Evolutionary conservation across 2,113 vertebrate genomes (phyloP).

Genomic region (Coreoperca whiteheadi): DNA sequence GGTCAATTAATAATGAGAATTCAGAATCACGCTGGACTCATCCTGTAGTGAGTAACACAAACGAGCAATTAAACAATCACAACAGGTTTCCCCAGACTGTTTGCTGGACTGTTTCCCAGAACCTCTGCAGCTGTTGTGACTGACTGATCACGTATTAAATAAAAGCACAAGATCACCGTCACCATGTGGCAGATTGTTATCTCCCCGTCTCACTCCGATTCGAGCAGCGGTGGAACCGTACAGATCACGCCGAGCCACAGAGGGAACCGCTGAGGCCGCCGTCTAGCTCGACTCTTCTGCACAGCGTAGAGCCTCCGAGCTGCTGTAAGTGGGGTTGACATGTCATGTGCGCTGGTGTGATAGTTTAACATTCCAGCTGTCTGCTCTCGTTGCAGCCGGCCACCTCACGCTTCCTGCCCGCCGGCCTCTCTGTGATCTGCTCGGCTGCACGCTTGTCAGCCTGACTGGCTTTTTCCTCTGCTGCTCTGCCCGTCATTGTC

Average conservation of each 20-base stretch:
- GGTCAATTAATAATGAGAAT: background rate
- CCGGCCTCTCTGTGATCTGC: constrained; percentile 39
- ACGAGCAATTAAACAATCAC: background rate
- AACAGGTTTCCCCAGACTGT: background rate
- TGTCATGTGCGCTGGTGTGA: constrained; percentile 49
- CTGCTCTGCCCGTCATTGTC: constrained; percentile 11
- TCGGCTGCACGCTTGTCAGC: constrained; percentile 47
- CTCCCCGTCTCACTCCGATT: background rate
- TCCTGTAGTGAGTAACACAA: background rate
- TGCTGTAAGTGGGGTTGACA: constrained; percentile 37
- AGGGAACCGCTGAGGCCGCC: background rate
- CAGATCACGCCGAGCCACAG: background rate
- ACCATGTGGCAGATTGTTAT: background rate
- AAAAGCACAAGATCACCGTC: background rate
- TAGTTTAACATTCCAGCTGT: constrained; percentile 64
- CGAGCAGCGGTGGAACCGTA: background rate
- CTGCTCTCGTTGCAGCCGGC: constrained; percentile 53
- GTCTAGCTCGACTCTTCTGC: background rate
- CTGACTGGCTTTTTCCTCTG: constrained; percentile 2
- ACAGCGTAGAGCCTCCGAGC: constrained; percentile 14
- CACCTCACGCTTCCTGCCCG: constrained; percentile 55
- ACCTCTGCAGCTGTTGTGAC: too few relatives aligned
- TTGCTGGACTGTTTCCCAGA: background rate
- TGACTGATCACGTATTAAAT: background rate
- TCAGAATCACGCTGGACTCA: background rate